These are phyloP conservation scores for Erebia epiphron DNA, from an alignment of 2,888 invertebrate genomes.

Conservation along the genomic window DNA sequence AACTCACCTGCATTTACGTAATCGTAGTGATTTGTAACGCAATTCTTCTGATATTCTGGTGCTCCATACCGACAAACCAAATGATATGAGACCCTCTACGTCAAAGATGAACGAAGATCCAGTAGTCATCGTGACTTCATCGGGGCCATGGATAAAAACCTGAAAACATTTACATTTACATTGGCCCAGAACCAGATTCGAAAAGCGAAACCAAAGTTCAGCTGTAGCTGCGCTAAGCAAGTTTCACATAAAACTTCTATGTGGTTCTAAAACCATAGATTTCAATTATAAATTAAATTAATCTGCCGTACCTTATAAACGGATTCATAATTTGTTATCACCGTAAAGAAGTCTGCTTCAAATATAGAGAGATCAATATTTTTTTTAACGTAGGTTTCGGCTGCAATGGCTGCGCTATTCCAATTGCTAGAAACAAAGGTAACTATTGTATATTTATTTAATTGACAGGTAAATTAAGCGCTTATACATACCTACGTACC, in stretches of 20 bases:
- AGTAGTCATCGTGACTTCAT: constrained; percentile 64
- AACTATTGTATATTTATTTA: not conserved
- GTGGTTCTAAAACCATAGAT: not conserved
- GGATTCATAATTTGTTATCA: constrained; percentile 63
- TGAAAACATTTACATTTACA: too few species aligned
- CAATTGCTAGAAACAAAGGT: constrained; percentile 60
- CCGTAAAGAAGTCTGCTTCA: constrained; percentile 68
- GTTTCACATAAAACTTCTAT: too few species aligned
- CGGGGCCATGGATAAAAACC: constrained; percentile 71
- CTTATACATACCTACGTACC: not conserved
- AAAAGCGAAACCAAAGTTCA: too few species aligned
- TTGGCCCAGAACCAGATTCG: too few species aligned
- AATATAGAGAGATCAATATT: constrained; percentile 69
- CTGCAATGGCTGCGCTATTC: constrained; percentile 43
- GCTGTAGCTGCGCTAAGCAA: too few species aligned
- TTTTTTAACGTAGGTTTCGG: constrained; percentile 52
- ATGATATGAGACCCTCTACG: constrained; percentile 57
- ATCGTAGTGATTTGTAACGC: constrained; percentile 50
- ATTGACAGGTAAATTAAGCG: not conserved
- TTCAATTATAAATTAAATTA: not conserved
- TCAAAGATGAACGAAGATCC: constrained; percentile 57
- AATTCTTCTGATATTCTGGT: constrained; percentile 63
- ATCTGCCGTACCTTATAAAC: constrained; percentile 53
- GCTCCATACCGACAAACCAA: constrained; percentile 67
- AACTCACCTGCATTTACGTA: constrained; percentile 70